These are phyloP conservation scores for Micromys minutus DNA, from an alignment of 2,113 vertebrate species.

Conservation along the genomic window DNA sequence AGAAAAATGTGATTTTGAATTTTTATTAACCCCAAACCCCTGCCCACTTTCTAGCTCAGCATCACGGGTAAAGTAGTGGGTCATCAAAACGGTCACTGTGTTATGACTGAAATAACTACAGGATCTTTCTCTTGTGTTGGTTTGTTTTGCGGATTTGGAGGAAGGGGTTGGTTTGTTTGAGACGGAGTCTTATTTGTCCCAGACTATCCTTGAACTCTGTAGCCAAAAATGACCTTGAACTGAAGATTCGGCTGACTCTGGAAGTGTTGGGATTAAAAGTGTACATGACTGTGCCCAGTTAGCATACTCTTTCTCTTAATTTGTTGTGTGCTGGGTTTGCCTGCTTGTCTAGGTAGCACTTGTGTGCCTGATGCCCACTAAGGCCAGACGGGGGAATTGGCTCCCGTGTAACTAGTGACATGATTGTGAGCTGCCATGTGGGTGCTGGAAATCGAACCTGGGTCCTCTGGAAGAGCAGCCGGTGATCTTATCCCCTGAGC, in stretches of 20 bases:
- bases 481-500: background rate
- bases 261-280: background rate
- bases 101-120: background rate
- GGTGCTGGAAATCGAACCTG: background rate
- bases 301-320: background rate
- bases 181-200: background rate
- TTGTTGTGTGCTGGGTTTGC: background rate
- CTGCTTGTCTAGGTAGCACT: background rate
- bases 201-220: background rate
- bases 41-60: background rate
- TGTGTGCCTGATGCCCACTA: background rate
- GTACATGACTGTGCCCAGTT: background rate
- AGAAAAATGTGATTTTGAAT: conserved; percentile 14
- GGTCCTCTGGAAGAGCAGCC: background rate
- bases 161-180: background rate
- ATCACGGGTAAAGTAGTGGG: background rate
- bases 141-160: background rate
- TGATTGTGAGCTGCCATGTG: background rate
- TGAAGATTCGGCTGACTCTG: background rate
- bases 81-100: background rate
- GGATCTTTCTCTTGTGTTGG: background rate
- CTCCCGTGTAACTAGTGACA: background rate
- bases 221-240: background rate
- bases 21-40: conserved; percentile 24
- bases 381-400: background rate